Evolutionary conservation across 2,113 vertebrate species (phyloP), one percentile per base, ranked within the genome.

Genomic region (Origma solitaria): DNA sequence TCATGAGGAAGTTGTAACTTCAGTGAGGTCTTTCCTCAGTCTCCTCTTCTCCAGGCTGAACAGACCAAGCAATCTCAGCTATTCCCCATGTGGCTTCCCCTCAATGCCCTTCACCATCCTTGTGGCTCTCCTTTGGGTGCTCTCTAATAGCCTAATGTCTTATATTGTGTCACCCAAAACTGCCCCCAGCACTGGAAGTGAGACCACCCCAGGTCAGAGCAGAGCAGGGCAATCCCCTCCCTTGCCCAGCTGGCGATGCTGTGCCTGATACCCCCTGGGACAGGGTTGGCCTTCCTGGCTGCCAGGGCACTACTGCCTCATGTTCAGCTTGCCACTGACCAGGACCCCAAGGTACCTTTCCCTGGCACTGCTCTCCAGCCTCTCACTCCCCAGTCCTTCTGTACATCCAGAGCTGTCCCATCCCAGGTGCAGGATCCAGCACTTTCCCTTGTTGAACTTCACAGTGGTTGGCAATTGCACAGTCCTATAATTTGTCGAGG

Each of bases 361-460:
- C 1, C 1, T 0, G 1, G 0, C 0, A 0, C 21, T 44, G 25
- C 21, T 58, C 11, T 76, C 25, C 44, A 68, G 25, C 7, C 0
- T 31, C 61, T 68, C 27, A 37, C 60, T 44, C 15, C 0, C 11
- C 62, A 19, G 37, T 60, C 22, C 69, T 11, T 15, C 17, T 7
- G 6, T 27, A 44, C 4, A 60, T 28, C 15, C 33, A 69, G 18
- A 9, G 4, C 17, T 60, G 22, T 18, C 22, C 18, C 22, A 53
- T 28, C 9, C 0, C 54, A 60, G 9, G 15, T 28, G 0, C 45
- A 86, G 45, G 60, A 45, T 23, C 22, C 15, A 5, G 2, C 62
- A 28, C 18, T 60, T 7, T 60, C 53, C 6, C 27, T 44, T 68
- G 72, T 10, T 69, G 45, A 69, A 19, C 28, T 86, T 53, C 12